These are phyloP conservation scores for Pachyseris speciosa DNA, from an alignment of 64 coral and sea anemone species.

Conservation along the genomic window DNA sequence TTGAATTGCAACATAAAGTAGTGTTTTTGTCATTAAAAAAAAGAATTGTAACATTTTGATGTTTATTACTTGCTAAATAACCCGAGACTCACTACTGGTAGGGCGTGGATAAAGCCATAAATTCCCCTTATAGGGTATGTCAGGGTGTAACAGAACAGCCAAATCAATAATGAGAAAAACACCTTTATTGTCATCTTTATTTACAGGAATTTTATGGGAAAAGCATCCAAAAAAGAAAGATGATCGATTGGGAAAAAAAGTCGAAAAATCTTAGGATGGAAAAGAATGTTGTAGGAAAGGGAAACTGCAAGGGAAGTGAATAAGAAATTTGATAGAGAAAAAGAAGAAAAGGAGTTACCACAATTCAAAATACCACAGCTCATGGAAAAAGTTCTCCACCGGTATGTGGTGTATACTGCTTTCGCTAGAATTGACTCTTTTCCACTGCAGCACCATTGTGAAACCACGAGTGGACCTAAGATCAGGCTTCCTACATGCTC, in stretches of 20 bases:
- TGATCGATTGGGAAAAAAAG: neutral
- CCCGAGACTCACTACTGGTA: no score
- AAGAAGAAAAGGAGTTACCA: neutral
- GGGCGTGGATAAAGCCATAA: no score
- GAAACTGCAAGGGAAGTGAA: neutral
- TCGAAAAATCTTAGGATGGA: neutral
- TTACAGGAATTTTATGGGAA: conserved; percentile 7
- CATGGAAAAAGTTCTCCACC: neutral
- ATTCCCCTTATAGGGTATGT: no score
- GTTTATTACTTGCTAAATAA: no score
- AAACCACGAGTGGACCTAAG: neutral
- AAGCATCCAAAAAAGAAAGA: neutral
- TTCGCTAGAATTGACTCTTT: neutral
- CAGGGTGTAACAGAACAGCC: neutral
- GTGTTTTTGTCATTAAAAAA: no score
- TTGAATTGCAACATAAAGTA: no score
- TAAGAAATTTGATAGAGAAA: neutral
- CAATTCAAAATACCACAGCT: neutral
- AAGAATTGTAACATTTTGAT: no score
- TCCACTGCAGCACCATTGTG: neutral
- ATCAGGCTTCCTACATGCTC: neutral
- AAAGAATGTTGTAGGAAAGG: neutral
- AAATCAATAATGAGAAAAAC: neutral
- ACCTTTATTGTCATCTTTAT: conserved; percentile 21
- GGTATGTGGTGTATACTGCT: neutral